A percentile compares a stretch with the other conserved stretches of the same genome.
These are phyloP conservation scores for Eclectus roratus DNA, from an alignment of 2,113 vertebrate species.

Conservation along the genomic window DNA sequence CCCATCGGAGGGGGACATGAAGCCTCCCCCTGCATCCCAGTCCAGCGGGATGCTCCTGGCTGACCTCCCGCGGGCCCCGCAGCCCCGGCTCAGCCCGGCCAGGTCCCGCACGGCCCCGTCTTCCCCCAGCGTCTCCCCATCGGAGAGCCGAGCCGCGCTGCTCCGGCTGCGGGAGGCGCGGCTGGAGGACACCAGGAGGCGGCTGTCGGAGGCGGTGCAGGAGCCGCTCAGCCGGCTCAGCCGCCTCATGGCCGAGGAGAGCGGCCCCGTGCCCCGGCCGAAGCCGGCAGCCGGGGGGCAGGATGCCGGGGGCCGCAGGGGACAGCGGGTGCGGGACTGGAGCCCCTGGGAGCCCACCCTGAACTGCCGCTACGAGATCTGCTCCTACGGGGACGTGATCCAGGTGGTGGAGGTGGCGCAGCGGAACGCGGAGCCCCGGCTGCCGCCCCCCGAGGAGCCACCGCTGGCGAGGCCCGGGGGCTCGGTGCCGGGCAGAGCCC, in stretches of 20 bases:
- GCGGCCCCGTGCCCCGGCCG: background rate
- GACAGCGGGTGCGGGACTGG: background rate
- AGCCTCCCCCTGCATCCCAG: conserved; percentile 61
- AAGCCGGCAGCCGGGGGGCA: background rate
- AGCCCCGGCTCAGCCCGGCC: conserved; percentile 79
- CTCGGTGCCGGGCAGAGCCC: conserved; percentile 72
- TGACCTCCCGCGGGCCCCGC: conserved; percentile 49
- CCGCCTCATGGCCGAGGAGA: conserved; percentile 86
- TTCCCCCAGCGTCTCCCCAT: conserved; percentile 79
- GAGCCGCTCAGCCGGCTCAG: conserved; percentile 84
- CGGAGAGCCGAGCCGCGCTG: conserved; percentile 77
- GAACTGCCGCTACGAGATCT: conserved; percentile 74
- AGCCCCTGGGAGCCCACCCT: conserved; percentile 10
- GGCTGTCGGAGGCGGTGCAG: conserved; percentile 81
- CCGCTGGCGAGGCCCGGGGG: background rate
- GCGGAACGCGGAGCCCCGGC: background rate
- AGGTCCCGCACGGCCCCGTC: conserved; percentile 85
- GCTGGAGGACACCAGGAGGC: conserved; percentile 83
- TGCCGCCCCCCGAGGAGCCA: background rate
- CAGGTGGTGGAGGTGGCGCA: conserved; percentile 68
- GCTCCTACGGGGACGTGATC: conserved; percentile 73
- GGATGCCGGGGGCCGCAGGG: background rate
- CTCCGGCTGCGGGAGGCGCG: conserved; percentile 81
- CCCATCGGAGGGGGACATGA: conserved; percentile 41
- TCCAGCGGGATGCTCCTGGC: conserved; percentile 60